Conservation (phyloP, 2,113 vertebrate species). For the Meles meles region DNA sequence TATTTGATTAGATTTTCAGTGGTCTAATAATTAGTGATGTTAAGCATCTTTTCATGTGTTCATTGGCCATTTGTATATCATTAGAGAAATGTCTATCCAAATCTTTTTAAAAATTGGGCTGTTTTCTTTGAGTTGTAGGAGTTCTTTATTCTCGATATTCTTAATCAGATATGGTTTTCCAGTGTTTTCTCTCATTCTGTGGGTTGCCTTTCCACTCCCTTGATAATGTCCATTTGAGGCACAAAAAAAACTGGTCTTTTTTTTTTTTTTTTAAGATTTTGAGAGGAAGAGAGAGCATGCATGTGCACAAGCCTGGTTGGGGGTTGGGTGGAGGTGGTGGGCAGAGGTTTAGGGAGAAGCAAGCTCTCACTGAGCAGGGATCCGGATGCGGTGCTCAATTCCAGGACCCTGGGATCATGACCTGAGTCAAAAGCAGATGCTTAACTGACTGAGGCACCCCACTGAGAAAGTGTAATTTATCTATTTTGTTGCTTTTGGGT, state of each 20-base stretch:
- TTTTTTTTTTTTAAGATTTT: too few relatives aligned
- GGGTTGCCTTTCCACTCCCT: not conserved
- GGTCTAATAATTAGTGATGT: not conserved
- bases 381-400: not conserved
- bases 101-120: not conserved
- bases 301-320: too few relatives aligned
- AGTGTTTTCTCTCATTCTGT: not conserved
- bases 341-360: too few relatives aligned
- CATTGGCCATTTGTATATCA: not conserved
- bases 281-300: too few relatives aligned
- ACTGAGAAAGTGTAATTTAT: not conserved
- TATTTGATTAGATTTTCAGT: conserved; percentile 1
- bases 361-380: too few relatives aligned
- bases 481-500: not conserved
- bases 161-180: not conserved
- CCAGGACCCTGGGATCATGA: not conserved
- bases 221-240: not conserved
- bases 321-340: too few relatives aligned
- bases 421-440: not conserved
- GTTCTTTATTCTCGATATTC: not conserved
- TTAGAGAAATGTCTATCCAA: not conserved
- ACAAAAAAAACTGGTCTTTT: not conserved
- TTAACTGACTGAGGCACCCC: not conserved
- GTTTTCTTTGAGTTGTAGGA: not conserved
- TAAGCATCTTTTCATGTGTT: not conserved